Evolutionary conservation across 2,888 invertebrate species (phyloP).

Genomic region (Xestoiulus laeticollis): DNA sequence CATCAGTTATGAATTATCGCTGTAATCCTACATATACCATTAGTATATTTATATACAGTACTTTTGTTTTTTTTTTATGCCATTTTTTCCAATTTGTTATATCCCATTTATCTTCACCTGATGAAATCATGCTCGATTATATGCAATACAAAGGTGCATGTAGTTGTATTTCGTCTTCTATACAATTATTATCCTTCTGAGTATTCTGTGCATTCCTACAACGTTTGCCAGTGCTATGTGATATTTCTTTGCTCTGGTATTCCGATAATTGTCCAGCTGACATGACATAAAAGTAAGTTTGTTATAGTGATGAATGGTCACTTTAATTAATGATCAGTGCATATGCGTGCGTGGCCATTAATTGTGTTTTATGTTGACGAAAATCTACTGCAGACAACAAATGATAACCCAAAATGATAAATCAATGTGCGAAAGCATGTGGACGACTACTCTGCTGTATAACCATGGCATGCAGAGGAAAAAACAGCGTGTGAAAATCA

Average conservation of each 20-base stretch:
- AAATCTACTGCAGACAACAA: not conserved
- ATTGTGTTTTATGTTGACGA: not conserved
- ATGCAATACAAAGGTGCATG: too few relatives aligned
- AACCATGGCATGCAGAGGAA: too few relatives aligned
- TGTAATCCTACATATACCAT: too few relatives aligned
- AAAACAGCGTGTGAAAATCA: not conserved
- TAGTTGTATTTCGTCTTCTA: not conserved
- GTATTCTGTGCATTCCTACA: not conserved
- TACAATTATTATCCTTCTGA: not conserved
- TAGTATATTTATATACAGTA: too few relatives aligned
- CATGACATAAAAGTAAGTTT: not conserved
- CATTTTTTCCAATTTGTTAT: too few relatives aligned
- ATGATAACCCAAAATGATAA: not conserved
- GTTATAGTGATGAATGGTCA: not conserved
- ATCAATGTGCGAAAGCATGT: not conserved
- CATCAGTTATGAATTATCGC: too few relatives aligned
- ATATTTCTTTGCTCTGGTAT: not conserved
- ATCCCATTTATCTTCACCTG: too few relatives aligned
- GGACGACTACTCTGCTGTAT: not conserved
- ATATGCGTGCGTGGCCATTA: constrained; percentile 11
- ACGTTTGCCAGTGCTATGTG: not conserved
- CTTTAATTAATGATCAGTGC: not conserved
- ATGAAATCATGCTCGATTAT: too few relatives aligned
- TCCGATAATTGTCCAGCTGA: not conserved
- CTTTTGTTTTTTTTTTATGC: too few relatives aligned